phyloP scores from a whole-genome alignment of 2,888 invertebrate genomes.

The Frankliniella intonsa region DNA sequence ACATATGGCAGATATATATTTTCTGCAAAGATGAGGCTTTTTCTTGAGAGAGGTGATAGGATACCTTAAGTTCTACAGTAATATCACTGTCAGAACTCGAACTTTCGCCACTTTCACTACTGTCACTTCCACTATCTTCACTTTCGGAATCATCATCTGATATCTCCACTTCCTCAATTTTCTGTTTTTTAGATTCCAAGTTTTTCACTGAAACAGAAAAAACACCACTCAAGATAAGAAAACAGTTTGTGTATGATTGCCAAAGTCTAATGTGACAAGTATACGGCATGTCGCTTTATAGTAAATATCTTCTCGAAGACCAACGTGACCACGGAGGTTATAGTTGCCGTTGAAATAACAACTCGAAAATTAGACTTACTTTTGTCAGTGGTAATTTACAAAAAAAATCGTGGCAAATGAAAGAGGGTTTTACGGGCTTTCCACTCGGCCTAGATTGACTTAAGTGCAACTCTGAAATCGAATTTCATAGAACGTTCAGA shows the following conservation, averaged over 20 bases:
- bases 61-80: neutral
- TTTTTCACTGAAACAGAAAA: neutral
- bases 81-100: neutral
- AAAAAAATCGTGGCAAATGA: neutral
- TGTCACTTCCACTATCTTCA: slow-evolving; percentile 80
- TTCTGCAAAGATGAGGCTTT: slow-evolving; percentile 52
- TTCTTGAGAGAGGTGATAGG: slow-evolving; percentile 46
- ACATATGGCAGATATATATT: slow-evolving; percentile 58
- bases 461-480: no score
- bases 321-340: neutral
- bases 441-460: neutral
- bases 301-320: neutral
- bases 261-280: neutral
- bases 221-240: no score
- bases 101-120: neutral
- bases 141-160: slow-evolving; percentile 69
- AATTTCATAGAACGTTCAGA: no score
- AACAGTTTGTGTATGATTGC: neutral
- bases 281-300: neutral
- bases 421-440: neutral
- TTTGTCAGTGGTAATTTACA: neutral
- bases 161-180: slow-evolving; percentile 32
- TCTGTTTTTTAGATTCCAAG: neutral
- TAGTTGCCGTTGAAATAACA: no score
- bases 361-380: no score